Evolutionary conservation across 2,113 vertebrate genomes (phyloP).

Genomic region (Centrocercus urophasianus): DNA sequence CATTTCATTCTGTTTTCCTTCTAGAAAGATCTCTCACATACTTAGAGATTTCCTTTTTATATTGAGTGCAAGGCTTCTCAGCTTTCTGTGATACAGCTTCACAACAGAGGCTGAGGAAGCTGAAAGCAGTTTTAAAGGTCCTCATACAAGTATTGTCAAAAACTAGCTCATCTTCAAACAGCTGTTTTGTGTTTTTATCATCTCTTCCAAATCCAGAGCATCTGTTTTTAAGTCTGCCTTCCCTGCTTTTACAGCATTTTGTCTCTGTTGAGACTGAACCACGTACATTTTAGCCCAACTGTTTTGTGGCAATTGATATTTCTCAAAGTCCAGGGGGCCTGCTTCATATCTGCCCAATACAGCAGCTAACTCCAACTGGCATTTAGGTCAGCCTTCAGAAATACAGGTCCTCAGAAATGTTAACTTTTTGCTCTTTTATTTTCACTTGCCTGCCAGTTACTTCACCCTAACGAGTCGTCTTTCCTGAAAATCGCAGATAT

Average conservation of each 20-base stretch:
- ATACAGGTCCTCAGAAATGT: background rate
- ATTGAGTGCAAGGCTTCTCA: background rate
- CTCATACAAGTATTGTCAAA: background rate
- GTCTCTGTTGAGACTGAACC: background rate
- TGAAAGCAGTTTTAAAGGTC: background rate
- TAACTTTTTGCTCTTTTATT: conserved; percentile 15
- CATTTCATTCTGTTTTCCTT: background rate
- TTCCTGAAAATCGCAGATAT: background rate
- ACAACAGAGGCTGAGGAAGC: background rate
- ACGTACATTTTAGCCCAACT: background rate
- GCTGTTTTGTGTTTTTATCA: background rate
- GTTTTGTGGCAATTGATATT: background rate
- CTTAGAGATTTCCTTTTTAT: background rate
- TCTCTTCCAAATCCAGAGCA: background rate
- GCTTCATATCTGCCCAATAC: background rate
- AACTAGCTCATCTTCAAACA: background rate
- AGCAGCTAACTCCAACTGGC: background rate
- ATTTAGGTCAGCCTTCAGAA: conserved; percentile 2
- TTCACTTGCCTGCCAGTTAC: background rate
- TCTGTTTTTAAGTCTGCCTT: background rate
- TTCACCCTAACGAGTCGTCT: background rate
- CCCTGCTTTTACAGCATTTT: background rate
- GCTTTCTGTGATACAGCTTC: background rate
- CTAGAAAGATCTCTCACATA: background rate
- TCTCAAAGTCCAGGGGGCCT: background rate